Percentiles rank a stretch among this genome's conserved stretches.
Conservation (phyloP, 2,113 vertebrate genomes). For the Apteryx mantelli region DNA sequence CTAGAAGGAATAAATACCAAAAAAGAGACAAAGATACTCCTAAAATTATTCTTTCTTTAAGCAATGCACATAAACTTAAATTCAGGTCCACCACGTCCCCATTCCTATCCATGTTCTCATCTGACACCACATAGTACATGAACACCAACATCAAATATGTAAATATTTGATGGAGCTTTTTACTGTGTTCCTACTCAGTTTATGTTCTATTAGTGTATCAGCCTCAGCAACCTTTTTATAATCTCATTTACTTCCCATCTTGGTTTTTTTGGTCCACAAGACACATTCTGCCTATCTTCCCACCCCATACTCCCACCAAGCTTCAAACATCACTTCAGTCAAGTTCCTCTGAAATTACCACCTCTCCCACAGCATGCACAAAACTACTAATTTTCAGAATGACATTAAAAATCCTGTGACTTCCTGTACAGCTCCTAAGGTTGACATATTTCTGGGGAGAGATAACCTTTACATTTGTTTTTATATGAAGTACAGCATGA, state of each 20-base stretch:
- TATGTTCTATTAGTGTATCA: conserved; percentile 21
- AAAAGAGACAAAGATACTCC: background rate
- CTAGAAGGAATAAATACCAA: background rate
- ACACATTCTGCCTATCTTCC: conserved; percentile 49
- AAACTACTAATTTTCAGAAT: conserved; percentile 11
- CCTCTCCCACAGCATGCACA: conserved; percentile 14
- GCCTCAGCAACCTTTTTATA: conserved; percentile 32
- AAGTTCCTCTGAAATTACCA: conserved; percentile 46
- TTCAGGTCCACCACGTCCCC: background rate
- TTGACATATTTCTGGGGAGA: background rate
- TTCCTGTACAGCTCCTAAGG: background rate
- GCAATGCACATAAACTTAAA: background rate
- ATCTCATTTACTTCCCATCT: conserved; percentile 14
- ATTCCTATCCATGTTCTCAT: background rate
- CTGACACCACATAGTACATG: background rate
- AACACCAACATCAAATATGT: background rate
- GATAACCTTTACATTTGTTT: background rate
- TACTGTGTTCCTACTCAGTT: conserved; percentile 13
- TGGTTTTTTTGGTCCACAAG: background rate
- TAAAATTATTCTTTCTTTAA: background rate
- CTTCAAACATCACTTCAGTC: conserved; percentile 40
- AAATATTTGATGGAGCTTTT: conserved; percentile 43
- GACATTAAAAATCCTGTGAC: conserved; percentile 19
- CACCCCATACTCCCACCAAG: conserved; percentile 42
- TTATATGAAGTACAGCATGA: background rate